Percentiles rank a stretch among this genome's conserved stretches.
Evolutionary conservation across 1,140 invertebrate genomes (phyloP).

Genomic region (Pachyrhynchus sulphureomaculatus): DNA sequence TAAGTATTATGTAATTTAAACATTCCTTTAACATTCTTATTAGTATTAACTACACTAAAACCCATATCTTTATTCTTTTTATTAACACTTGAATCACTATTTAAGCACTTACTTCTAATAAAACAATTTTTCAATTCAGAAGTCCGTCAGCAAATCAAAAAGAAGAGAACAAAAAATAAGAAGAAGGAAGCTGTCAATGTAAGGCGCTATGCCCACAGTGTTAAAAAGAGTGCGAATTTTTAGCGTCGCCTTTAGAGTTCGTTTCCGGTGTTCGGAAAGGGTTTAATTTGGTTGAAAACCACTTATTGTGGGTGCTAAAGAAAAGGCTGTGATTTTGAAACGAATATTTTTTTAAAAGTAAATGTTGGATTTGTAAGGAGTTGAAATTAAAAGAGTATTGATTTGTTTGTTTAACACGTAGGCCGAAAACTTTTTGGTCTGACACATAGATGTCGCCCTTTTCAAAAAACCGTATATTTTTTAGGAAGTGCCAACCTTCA

Average conservation of each 20-base stretch:
- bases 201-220: background rate
- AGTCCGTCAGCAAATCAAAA: constrained; percentile 16
- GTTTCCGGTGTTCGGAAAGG: background rate
- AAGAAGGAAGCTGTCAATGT: no score
- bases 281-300: background rate
- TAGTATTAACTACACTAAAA: constrained; percentile 5
- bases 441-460: no score
- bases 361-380: no score
- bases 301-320: background rate
- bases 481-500: no score
- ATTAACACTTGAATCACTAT: background rate
- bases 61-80: background rate
- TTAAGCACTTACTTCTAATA: constrained; percentile 5
- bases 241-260: background rate
- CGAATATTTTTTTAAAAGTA: background rate
- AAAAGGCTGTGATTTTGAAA: background rate
- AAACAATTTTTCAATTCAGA: constrained; percentile 18
- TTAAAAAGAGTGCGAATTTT: background rate
- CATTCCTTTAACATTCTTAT: background rate
- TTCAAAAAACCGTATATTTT: no score
- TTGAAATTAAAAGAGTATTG: no score
- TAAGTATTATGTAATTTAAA: background rate
- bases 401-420: no score
- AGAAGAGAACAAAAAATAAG: no score
- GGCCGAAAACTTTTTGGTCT: no score